Evolutionary conservation across 2,888 invertebrate species (phyloP).

Genomic region (Drosophila pegasa): DNA sequence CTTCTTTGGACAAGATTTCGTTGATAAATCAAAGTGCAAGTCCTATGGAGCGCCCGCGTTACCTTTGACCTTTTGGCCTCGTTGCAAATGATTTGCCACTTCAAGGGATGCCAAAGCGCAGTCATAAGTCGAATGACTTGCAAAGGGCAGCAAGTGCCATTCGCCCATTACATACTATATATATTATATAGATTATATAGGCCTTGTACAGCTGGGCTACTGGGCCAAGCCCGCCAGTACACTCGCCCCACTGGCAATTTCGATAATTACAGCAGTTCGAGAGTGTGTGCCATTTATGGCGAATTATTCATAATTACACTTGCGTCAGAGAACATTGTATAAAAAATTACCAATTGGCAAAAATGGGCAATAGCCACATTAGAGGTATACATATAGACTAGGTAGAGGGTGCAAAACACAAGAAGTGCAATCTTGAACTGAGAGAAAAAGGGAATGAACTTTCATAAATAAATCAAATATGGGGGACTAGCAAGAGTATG

Average conservation of each 20-base stretch:
- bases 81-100: constrained; percentile 27
- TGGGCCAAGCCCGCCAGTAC: constrained; percentile 53
- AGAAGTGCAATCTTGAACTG: constrained; percentile 2
- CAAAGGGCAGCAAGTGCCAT: constrained; percentile 21
- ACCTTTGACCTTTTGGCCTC: constrained; percentile 64
- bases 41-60: constrained; percentile 2
- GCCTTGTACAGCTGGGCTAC: constrained; percentile 29
- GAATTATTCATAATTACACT: constrained; percentile 74
- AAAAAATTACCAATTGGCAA: constrained; percentile 36
- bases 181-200: constrained; percentile 14
- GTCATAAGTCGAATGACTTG: constrained; percentile 18
- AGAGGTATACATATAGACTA: not conserved
- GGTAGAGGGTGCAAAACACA: not conserved
- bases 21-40: not conserved
- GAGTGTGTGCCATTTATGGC: constrained; percentile 65
- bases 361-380: constrained; percentile 12
- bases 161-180: constrained; percentile 25
- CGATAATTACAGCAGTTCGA: constrained; percentile 60
- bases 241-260: constrained; percentile 55
- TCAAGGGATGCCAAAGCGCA: constrained; percentile 12
- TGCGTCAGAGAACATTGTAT: constrained; percentile 47
- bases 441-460: not conserved
- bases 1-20: not conserved
- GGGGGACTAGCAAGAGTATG: no score
- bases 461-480: no score